Evolutionary conservation across 2,113 vertebrate genomes (phyloP), one percentile per base, ranked within the genome.

Genomic region (Cryptotis parvus): DNA sequence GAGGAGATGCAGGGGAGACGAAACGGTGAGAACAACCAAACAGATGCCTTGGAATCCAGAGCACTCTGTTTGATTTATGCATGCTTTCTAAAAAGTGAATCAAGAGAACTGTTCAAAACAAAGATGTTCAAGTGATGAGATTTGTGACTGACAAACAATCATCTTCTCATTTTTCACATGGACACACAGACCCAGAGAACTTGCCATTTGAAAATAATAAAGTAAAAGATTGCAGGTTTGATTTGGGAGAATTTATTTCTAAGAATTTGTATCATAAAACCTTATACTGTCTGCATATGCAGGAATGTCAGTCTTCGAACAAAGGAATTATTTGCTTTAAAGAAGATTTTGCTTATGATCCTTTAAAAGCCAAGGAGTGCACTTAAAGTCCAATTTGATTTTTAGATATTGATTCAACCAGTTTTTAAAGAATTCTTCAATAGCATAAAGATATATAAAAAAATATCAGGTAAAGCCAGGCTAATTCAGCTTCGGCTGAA

Each of bases 351-450:
- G 6, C 33, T 10, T 9, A 49, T 10, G 81, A 74, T 43, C 79
- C 18, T 45, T 93, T 93, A 93, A 80, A 83, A 94, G 43, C 1
- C 1, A 66, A 35, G 27, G 6, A 33, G 37, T 43, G 18, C 16
- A 58, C 37, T 90, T 93, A 58, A 90, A 86, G 79, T 95, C 61
- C 14, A 1, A 91, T 93, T 84, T 81, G 72, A 88, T 90, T 90
- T 87, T 95, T 90, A 90, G 85, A 77, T 84, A 86, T 94, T 92
- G 72, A 86, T 84, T 93, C 74, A 65, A n/a, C 37, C 26, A 89
- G 22, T 58, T 84, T 91, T 90, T 82, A 8, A 89, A 89, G 76
- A 81, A 70, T 9, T 3, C 31, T 76, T 83, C 52, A 69, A n/a
- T 66, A 90, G 55, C 72, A 35, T 61, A 65, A 92, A 81, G 91